A percentile compares a stretch with the other conserved stretches of the same genome.
phyloP scores from a whole-genome alignment of 2,888 invertebrate genomes.

The Torymus aiolomorphi region DNA sequence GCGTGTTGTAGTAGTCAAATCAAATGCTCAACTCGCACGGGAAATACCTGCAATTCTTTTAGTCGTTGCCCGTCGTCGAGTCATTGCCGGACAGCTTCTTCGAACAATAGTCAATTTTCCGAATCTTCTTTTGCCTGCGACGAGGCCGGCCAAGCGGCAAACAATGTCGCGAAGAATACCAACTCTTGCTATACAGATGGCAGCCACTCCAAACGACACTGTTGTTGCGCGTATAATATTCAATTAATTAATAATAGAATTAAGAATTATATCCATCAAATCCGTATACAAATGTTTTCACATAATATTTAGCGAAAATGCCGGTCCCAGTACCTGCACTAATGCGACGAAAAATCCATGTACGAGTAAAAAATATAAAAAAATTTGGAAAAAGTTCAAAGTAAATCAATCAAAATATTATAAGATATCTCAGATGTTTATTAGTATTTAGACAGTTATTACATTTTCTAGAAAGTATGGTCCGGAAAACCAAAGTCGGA shows the following conservation, averaged over 20 bases:
- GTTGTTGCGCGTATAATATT: no score
- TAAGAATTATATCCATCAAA: no score
- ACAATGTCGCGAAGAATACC: background rate
- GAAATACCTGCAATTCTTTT: background rate
- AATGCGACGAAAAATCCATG: background rate
- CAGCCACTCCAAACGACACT: no score
- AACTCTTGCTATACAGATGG: background rate
- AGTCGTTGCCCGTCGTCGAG: constrained; percentile 1
- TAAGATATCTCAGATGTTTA: no score
- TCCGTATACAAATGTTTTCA: no score
- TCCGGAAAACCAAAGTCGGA: background rate
- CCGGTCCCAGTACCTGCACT: no score
- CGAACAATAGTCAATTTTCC: constrained; percentile 13
- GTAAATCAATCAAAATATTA: background rate
- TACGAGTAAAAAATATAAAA: background rate
- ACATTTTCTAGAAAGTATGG: no score
- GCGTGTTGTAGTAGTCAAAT: constrained; percentile 30
- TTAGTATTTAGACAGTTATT: no score
- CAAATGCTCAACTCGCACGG: background rate
- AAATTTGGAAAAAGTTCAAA: constrained; percentile 15
- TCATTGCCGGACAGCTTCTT: constrained; percentile 13
- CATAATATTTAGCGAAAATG: no score
- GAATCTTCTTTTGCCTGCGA: background rate
- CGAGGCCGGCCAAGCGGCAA: background rate
- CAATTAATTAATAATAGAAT: no score